These are phyloP conservation scores for Thunnus albacares DNA, from an alignment of 2,797 vertebrate genomes.

Conservation along the genomic window DNA sequence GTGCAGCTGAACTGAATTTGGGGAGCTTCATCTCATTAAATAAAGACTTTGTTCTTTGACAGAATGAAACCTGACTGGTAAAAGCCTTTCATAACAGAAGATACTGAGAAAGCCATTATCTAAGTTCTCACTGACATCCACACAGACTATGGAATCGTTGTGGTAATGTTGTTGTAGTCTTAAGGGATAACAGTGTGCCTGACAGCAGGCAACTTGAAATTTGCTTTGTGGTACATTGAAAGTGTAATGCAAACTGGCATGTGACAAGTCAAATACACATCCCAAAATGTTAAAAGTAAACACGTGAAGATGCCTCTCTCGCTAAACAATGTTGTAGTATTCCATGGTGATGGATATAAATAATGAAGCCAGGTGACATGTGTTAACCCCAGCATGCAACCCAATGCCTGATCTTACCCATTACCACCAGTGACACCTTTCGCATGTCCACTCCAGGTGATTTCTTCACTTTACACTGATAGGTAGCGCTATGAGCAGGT, in stretches of 20 bases:
- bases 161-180: not conserved
- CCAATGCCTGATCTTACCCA: conserved; percentile 83
- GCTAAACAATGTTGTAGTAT: not conserved
- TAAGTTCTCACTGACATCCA: not conserved
- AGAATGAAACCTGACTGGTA: not conserved
- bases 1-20: not conserved
- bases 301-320: not conserved
- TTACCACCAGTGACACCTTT: conserved; percentile 88
- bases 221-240: not conserved
- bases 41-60: not conserved
- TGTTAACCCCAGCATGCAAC: conserved; percentile 11
- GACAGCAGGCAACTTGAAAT: not conserved
- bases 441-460: conserved; percentile 88
- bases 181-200: not conserved
- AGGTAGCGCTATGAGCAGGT: conserved; percentile 87
- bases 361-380: conserved; percentile 31
- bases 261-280: not conserved
- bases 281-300: not conserved
- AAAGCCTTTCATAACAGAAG: conserved; percentile 1
- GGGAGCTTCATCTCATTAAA: not conserved
- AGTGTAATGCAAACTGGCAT: conserved; percentile 2
- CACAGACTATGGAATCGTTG: not conserved
- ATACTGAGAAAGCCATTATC: not conserved
- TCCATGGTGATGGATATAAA: conserved; percentile 26
- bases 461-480: conserved; percentile 94